phyloP scores from a whole-genome alignment of 2,797 vertebrate genomes.

The Anableps anableps region DNA sequence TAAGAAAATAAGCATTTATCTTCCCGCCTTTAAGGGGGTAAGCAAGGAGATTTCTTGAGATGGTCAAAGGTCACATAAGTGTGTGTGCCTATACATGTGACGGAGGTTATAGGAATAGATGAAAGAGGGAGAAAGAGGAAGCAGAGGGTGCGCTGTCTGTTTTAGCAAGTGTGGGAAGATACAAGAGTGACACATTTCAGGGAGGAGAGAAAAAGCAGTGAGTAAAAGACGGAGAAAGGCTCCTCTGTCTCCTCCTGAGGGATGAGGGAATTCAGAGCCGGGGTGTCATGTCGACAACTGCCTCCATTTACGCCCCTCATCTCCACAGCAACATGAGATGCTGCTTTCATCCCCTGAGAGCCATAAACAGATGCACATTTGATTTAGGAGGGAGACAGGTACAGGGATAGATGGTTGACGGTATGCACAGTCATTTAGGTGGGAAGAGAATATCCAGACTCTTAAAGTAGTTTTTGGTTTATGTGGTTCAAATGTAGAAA shows the following conservation, averaged over 20 bases:
- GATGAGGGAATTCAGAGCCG: slow-evolving; percentile 76
- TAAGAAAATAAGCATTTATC: slow-evolving; percentile 73
- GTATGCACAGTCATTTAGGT: background rate
- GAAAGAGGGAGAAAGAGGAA: slow-evolving; percentile 46
- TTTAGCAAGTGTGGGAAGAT: slow-evolving; percentile 44
- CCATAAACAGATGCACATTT: slow-evolving; percentile 33
- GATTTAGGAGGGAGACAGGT: slow-evolving; percentile 23
- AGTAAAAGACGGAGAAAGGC: slow-evolving; percentile 69
- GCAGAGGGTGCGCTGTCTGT: slow-evolving; percentile 29
- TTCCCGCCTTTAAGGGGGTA: slow-evolving; percentile 18
- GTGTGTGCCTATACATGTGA: slow-evolving; percentile 17
- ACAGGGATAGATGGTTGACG: slow-evolving; percentile 3
- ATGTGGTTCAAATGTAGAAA: background rate
- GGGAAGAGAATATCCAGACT: background rate
- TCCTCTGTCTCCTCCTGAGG: slow-evolving; percentile 70
- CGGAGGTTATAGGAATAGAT: slow-evolving; percentile 26
- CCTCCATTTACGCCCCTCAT: slow-evolving; percentile 77
- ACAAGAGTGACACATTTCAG: slow-evolving; percentile 67
- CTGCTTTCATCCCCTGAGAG: slow-evolving; percentile 44
- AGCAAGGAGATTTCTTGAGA: slow-evolving; percentile 24
- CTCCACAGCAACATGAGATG: slow-evolving; percentile 71
- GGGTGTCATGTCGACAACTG: slow-evolving; percentile 78
- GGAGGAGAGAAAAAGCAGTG: slow-evolving; percentile 53
- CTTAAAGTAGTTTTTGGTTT: background rate
- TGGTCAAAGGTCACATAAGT: slow-evolving; percentile 56